A percentile compares a stretch with the other conserved stretches of the same genome.
Conservation (phyloP, 2,797 vertebrate genomes). For the Microctenopoma steveboyesi region DNA sequence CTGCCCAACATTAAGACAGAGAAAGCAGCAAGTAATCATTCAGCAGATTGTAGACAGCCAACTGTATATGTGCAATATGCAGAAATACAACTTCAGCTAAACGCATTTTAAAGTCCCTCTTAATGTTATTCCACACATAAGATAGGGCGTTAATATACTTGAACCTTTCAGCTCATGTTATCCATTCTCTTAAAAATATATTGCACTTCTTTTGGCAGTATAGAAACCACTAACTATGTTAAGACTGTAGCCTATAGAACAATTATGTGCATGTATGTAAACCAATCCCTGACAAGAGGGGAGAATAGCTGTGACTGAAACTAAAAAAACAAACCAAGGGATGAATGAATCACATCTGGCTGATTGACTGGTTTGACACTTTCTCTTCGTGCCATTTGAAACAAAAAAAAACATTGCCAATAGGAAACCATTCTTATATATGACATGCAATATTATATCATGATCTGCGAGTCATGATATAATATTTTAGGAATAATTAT, state of each 20-base stretch:
- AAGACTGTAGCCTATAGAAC: not conserved
- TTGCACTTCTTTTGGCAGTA: not conserved
- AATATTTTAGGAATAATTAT: conserved; percentile 9
- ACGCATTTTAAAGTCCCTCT: not conserved
- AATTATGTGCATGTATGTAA: conserved; percentile 11
- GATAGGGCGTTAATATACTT: not conserved
- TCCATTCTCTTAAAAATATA: not conserved
- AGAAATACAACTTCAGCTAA: too few relatives aligned
- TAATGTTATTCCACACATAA: not conserved
- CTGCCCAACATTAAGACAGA: too few relatives aligned
- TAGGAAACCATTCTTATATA: not conserved
- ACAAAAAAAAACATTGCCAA: not conserved
- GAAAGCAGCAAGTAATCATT: not conserved
- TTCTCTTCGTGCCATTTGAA: not conserved
- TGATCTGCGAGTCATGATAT: too few relatives aligned
- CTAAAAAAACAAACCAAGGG: conserved; percentile 6
- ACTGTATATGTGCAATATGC: too few relatives aligned
- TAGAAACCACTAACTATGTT: not conserved
- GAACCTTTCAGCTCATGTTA: not conserved
- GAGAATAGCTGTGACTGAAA: not conserved
- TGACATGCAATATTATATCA: too few relatives aligned
- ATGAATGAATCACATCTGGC: conserved; percentile 1
- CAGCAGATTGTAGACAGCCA: not conserved
- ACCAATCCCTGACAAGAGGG: not conserved
- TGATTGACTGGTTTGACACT: not conserved